A percentile compares a stretch with the other conserved stretches of the same genome.
These are phyloP conservation scores for Anodontia alba DNA, from an alignment of 2,888 invertebrate genomes.

Conservation along the genomic window DNA sequence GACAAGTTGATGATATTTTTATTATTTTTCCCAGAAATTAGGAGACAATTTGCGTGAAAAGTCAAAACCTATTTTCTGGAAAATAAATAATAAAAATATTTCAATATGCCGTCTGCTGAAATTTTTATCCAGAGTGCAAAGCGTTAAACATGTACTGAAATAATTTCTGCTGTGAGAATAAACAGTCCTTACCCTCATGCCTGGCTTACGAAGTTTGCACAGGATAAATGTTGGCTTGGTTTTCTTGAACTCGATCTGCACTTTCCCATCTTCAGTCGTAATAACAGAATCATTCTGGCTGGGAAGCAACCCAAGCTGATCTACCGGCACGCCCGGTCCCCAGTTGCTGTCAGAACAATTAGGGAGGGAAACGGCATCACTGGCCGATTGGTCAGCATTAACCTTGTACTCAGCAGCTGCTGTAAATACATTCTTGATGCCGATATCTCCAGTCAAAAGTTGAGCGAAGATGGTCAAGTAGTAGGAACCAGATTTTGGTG, in stretches of 20 bases:
- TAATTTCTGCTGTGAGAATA: too few relatives aligned
- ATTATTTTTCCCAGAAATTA: too few relatives aligned
- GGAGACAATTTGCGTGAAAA: too few relatives aligned
- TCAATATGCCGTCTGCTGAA: too few relatives aligned
- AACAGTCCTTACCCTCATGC: slow-evolving; percentile 67
- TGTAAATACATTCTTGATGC: slow-evolving; percentile 84
- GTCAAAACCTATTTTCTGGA: too few relatives aligned
- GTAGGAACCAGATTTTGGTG: slow-evolving; percentile 81
- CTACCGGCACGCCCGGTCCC: slow-evolving; percentile 84
- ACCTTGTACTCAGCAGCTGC: slow-evolving; percentile 85
- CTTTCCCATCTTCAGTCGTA: slow-evolving; percentile 73
- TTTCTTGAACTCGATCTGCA: slow-evolving; percentile 89
- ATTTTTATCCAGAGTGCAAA: too few relatives aligned
- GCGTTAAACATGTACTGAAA: too few relatives aligned
- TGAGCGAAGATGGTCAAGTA: slow-evolving; percentile 84
- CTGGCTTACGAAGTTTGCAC: slow-evolving; percentile 82
- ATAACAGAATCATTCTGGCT: slow-evolving; percentile 77
- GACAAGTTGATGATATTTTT: too few relatives aligned
- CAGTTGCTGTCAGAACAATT: slow-evolving; percentile 84
- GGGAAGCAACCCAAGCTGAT: slow-evolving; percentile 83
- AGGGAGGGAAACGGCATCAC: slow-evolving; percentile 82
- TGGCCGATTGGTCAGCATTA: slow-evolving; percentile 79
- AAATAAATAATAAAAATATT: too few relatives aligned
- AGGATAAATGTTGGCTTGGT: slow-evolving; percentile 89
- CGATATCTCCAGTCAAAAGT: slow-evolving; percentile 81